phyloP scores from a whole-genome alignment of 2,113 vertebrate species.

The Nettapus auritus region DNA sequence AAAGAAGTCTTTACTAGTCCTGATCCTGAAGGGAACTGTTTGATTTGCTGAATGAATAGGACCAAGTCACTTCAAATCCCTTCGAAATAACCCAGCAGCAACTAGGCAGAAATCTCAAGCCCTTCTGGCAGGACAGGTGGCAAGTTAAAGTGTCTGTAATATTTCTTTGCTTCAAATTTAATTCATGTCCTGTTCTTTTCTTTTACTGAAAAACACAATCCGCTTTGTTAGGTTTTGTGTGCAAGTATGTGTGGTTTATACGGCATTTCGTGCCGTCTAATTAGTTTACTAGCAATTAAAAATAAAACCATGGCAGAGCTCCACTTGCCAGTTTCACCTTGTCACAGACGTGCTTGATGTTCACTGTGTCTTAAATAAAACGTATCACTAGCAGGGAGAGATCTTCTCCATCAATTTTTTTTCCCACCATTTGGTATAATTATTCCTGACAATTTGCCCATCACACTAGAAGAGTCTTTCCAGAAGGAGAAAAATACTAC shows the following conservation, averaged over 20 bases:
- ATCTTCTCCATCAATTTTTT: slow-evolving; percentile 51
- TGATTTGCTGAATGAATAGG: not conserved
- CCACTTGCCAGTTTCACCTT: slow-evolving; percentile 76
- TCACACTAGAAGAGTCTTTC: slow-evolving; percentile 74
- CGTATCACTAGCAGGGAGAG: slow-evolving; percentile 64
- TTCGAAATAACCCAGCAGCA: not conserved
- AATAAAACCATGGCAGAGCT: slow-evolving; percentile 74
- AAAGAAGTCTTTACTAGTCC: not conserved
- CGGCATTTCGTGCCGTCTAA: slow-evolving; percentile 71
- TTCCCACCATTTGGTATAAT: slow-evolving; percentile 77
- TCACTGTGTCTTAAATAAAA: slow-evolving; percentile 73
- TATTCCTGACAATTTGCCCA: slow-evolving; percentile 85
- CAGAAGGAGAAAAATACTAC: slow-evolving; percentile 82
- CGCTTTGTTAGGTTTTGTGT: slow-evolving; percentile 26
- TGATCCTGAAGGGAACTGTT: not conserved
- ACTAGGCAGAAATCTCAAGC: not conserved
- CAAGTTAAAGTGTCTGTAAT: not conserved
- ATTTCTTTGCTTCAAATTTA: slow-evolving; percentile 26
- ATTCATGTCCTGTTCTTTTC: slow-evolving; percentile 44
- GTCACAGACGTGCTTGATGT: slow-evolving; percentile 57
- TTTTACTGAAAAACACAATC: slow-evolving; percentile 28
- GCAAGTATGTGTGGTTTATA: slow-evolving; percentile 1
- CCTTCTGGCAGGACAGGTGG: slow-evolving; percentile 48
- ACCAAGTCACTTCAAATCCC: not conserved
- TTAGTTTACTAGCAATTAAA: slow-evolving; percentile 79